Base-by-base conservation (phyloP, 1,140 invertebrate genomes). In the Thalassaphorura encarpata region DNA sequence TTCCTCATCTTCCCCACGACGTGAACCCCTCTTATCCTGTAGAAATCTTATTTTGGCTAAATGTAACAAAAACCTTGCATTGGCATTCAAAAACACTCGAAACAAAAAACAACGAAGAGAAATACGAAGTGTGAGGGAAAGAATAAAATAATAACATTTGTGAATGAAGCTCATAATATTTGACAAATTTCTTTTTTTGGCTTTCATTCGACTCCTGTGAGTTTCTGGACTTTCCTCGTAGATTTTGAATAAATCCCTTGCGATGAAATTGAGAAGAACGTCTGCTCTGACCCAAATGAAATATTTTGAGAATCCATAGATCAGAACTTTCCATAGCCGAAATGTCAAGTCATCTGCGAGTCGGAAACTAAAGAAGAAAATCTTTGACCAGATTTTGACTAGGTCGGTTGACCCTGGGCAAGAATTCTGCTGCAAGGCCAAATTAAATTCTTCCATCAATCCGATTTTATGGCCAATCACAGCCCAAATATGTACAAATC, bases 401-500 rank as follows among this genome's bases (percentile, higher is more conserved):
- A n/a, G 28, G 8, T 27, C 18, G 21, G 59, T 63, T 15, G 61
- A 59, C 27, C 52, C 43, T 23, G 39, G 36, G 27, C 60, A 54
- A 36, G 51, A 58, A 40, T 60, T 63, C n/a, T 58, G 42, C n/a
- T 26, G 31, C 2, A 54, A 18, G 19, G 58, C 56, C 3, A 61
- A 39, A 50, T 66, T 66, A 24, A 61, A 66, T 33, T 50, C 40
- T 15, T 61, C 58, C 19, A 58, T 47, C 16, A 66, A 24, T 33
- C 64, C 64, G 0, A 66, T 27, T 15, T 54, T n/a, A 19, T 55
- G 26, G 5, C 61, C 64, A 18, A 66, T 23, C 18, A 61, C 40
- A 21, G 55, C 58, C 64, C 64, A 66, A 21, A 66, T n/a, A 47
- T 66, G 64, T n/a, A 56, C 31, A 26, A 61, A 66, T 16, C 54